Evolutionary conservation across 2,797 vertebrate genomes (phyloP).

Genomic region (Phrynocephalus forsythii): DNA sequence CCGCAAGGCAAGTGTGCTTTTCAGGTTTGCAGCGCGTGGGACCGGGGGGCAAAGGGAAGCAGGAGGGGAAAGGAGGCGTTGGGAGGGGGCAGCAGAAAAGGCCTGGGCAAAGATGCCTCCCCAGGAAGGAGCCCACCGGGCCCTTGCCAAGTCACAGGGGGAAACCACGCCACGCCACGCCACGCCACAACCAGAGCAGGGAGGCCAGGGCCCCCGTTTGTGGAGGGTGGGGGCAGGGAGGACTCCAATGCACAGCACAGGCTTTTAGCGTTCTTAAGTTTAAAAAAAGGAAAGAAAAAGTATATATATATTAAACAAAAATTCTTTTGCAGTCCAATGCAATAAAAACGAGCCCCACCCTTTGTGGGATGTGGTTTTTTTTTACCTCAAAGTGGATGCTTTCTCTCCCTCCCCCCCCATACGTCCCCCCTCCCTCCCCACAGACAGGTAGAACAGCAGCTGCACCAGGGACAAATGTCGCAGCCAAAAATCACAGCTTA

Average conservation of each 20-base stretch:
- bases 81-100: not conserved
- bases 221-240: not conserved
- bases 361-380: no score
- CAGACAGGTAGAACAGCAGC: not conserved
- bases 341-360: not conserved
- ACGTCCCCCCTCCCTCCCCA: not conserved
- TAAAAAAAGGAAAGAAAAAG: not conserved
- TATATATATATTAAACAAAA: constrained; percentile 39
- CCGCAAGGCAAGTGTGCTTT: not conserved
- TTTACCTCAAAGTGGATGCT: not conserved
- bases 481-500: not conserved
- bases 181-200: not conserved
- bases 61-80: no score
- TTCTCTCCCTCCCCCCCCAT: fast-evolving
- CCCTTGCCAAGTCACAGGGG: not conserved
- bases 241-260: constrained; percentile 21
- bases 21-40: not conserved
- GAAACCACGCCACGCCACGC: not conserved
- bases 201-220: no score
- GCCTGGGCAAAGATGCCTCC: not conserved
- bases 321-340: constrained; percentile 7
- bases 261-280: constrained; percentile 48
- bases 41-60: fast-evolving
- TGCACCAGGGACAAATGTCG: not conserved
- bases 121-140: not conserved